These are phyloP conservation scores for Cyrtonyx montezumae DNA, from an alignment of 2,113 vertebrate genomes.

Conservation along the genomic window DNA sequence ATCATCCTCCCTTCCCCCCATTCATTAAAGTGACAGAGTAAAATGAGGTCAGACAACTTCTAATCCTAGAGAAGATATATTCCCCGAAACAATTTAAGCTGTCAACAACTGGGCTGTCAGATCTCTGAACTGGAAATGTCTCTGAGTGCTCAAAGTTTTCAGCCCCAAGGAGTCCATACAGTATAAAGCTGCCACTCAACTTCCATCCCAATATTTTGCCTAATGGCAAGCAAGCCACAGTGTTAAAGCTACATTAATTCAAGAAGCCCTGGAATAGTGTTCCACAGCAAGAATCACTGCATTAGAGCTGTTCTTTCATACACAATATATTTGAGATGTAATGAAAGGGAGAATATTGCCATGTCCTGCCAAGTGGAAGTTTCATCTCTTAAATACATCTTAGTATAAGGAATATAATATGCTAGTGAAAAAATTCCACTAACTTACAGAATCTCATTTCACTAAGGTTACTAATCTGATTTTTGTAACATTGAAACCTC, in stretches of 20 bases:
- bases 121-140: neutral
- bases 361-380: neutral
- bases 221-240: slow-evolving; percentile 1
- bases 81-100: neutral
- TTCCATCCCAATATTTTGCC: neutral
- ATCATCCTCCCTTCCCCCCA: neutral
- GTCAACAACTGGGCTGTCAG: neutral
- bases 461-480: neutral
- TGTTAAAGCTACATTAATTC: neutral
- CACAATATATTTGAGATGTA: neutral
- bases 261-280: neutral
- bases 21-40: neutral
- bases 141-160: neutral
- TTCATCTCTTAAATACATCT: neutral
- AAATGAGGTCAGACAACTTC: neutral
- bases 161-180: neutral
- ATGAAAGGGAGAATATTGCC: neutral
- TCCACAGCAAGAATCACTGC: neutral
- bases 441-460: too few relatives aligned
- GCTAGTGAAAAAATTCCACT: neutral
- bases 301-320: neutral
- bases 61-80: neutral
- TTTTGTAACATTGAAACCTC: neutral
- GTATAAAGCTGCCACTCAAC: neutral
- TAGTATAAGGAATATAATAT: neutral